phyloP scores from a whole-genome alignment of 2,888 invertebrate genomes.

The Anarsia innoxiella region DNA sequence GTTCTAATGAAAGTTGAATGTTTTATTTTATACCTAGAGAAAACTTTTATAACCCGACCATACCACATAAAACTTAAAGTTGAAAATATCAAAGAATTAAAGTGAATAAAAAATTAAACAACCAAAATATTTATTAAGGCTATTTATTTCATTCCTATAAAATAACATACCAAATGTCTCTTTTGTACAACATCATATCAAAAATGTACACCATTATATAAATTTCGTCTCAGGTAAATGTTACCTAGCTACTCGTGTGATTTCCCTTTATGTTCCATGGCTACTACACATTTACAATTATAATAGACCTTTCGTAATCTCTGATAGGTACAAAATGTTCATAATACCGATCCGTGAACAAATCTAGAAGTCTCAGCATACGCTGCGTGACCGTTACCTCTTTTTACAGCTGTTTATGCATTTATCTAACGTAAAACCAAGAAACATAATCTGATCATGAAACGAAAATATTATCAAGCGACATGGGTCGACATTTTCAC shows the following conservation, averaged over 20 bases:
- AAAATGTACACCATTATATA: conserved; percentile 76
- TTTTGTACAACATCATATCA: conserved; percentile 77
- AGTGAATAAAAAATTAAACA: conserved; percentile 10
- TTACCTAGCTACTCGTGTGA: conserved; percentile 66
- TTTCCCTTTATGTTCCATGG: conserved; percentile 50
- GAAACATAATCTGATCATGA: too few species aligned
- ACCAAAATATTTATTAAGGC: conserved; percentile 58
- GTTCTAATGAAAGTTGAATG: conserved; percentile 31
- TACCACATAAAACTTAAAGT: too few species aligned
- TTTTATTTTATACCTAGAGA: not conserved
- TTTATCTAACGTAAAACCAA: too few species aligned
- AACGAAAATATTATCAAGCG: too few species aligned
- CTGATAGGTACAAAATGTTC: conserved; percentile 49
- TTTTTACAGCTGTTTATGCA: too few species aligned
- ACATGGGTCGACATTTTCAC: too few species aligned
- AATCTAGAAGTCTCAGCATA: too few species aligned
- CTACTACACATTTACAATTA: conserved; percentile 53
- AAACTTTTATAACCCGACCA: not conserved
- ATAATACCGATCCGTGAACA: conserved; percentile 34
- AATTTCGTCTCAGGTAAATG: conserved; percentile 73
- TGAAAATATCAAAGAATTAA: not conserved
- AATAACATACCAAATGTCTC: conserved; percentile 77
- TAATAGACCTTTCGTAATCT: conserved; percentile 62
- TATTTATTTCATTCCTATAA: conserved; percentile 77
- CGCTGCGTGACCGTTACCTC: too few species aligned